A percentile compares a stretch with the other conserved stretches of the same genome.
Conservation (phyloP, 2,113 vertebrate species). For the Megalops atlanticus region DNA sequence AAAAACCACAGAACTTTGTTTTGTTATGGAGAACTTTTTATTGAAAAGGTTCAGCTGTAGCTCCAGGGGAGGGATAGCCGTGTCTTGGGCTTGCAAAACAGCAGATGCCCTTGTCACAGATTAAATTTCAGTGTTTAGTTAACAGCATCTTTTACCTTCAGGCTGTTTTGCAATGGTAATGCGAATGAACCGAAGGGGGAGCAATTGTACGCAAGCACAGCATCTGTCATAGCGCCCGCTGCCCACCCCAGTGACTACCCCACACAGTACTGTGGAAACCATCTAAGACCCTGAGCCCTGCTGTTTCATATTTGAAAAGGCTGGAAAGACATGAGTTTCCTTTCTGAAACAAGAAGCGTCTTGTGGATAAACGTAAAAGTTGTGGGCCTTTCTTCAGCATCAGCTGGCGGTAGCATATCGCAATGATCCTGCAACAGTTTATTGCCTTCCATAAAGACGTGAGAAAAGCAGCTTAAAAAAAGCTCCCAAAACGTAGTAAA, state of each 20-base stretch:
- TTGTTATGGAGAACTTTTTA: no score
- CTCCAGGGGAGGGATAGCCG: not conserved
- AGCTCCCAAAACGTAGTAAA: not conserved
- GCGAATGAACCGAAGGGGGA: not conserved
- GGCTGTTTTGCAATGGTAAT: not conserved
- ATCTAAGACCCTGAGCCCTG: conserved; percentile 6
- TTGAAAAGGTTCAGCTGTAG: conserved; percentile 1
- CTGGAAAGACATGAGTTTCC: not conserved
- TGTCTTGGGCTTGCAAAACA: not conserved
- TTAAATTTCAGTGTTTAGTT: not conserved
- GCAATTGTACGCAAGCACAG: not conserved
- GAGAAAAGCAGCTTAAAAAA: not conserved
- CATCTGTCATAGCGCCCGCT: not conserved
- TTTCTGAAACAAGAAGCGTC: not conserved
- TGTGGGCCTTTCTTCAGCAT: not conserved
- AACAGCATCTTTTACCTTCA: conserved; percentile 15
- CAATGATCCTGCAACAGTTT: not conserved
- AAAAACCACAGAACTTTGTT: no score
- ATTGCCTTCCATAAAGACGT: not conserved
- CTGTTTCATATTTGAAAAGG: not conserved
- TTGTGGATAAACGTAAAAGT: not conserved
- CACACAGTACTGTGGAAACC: not conserved
- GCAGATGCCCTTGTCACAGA: conserved; percentile 16
- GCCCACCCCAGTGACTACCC: not conserved
- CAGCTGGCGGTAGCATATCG: no score